These are phyloP conservation scores for Gyrodactylus salaris DNA, from an alignment of 1,140 invertebrate genomes.

Conservation along the genomic window DNA sequence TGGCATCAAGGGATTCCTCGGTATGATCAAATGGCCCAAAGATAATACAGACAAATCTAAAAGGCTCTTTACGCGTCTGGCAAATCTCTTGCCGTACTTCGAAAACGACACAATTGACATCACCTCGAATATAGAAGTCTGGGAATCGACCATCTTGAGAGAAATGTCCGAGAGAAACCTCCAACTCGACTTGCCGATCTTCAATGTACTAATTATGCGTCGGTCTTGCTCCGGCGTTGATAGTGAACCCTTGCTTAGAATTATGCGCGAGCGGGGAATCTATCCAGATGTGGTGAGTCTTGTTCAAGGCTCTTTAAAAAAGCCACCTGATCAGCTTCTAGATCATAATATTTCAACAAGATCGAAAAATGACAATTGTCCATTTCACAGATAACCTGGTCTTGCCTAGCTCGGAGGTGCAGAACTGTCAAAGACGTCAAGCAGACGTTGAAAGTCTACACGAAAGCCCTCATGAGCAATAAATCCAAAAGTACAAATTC, in stretches of 20 bases:
- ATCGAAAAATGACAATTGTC: no score
- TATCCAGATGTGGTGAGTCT: neutral
- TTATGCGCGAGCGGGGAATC: neutral
- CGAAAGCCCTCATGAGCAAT: neutral
- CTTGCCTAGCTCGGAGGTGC: neutral
- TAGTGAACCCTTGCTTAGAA: neutral
- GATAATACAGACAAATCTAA: neutral
- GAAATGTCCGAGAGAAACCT: neutral
- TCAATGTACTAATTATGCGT: neutral
- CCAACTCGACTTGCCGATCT: neutral
- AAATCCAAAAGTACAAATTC: neutral
- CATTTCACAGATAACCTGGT: neutral
- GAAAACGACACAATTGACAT: neutral
- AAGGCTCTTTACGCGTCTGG: neutral
- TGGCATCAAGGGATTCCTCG: neutral
- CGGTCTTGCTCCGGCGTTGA: neutral
- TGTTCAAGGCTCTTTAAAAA: no score
- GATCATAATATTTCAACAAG: no score
- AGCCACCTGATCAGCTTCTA: no score
- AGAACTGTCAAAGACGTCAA: neutral
- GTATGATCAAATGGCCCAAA: neutral
- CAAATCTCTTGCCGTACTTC: neutral
- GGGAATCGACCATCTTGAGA: neutral
- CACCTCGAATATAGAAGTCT: neutral
- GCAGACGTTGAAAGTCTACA: neutral